phyloP scores from a whole-genome alignment of 2,113 vertebrate species.

The Chloropsis cyanopogon region DNA sequence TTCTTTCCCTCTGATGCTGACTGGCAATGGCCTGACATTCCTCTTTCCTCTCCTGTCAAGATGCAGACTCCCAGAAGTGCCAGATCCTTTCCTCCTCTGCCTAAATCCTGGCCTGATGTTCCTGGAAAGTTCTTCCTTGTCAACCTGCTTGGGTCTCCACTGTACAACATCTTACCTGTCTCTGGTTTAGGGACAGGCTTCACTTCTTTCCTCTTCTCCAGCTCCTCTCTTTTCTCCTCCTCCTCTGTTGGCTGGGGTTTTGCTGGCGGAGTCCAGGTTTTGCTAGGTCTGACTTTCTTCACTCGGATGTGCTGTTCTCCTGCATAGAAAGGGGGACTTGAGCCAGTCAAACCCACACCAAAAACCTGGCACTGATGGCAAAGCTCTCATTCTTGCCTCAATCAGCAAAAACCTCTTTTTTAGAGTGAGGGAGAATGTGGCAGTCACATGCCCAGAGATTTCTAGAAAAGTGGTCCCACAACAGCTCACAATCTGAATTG shows the following conservation, averaged over 20 bases:
- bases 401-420: not conserved
- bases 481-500: not conserved
- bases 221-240: not conserved
- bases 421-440: not conserved
- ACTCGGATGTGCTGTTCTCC: constrained; percentile 52
- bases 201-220: not conserved
- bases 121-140: not conserved
- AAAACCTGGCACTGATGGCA: not conserved
- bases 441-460: not conserved
- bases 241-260: not conserved
- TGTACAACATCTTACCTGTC: constrained; percentile 9
- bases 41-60: not conserved
- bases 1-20: not conserved
- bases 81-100: not conserved
- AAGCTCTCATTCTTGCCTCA: not conserved
- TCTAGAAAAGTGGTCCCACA: not conserved
- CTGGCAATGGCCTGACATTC: not conserved
- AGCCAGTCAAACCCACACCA: not conserved
- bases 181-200: not conserved
- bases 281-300: constrained; percentile 45
- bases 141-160: not conserved
- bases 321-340: not conserved
- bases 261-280: constrained; percentile 34
- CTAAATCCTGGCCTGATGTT: not conserved
- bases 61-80: not conserved